Evolutionary conservation across 1,140 invertebrate species (phyloP).

Genomic region (Drosophila sp.): DNA sequence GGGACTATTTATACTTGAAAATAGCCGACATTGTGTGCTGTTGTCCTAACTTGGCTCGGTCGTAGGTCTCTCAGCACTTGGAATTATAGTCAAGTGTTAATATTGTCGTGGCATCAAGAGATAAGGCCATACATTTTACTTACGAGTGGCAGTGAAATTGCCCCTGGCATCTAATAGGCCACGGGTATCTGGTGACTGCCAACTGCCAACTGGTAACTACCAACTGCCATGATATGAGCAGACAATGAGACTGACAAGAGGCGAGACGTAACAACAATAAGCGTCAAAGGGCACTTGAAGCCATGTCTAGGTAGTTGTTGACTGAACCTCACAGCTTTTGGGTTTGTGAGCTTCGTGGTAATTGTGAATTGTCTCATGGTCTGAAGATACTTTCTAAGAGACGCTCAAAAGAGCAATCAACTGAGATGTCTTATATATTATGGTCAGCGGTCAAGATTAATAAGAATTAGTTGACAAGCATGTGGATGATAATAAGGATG

Average conservation of each 20-base stretch:
- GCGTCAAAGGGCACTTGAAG: conserved; percentile 15
- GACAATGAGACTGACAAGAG: conserved; percentile 45
- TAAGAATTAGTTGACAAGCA: too few species aligned
- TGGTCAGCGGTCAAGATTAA: too few species aligned
- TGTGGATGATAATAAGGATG: too few species aligned
- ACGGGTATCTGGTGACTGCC: conserved; percentile 42
- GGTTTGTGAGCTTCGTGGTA: conserved; percentile 28
- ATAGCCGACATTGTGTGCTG: conserved; percentile 25
- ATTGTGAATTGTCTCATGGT: conserved; percentile 30
- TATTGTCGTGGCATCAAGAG: conserved; percentile 58
- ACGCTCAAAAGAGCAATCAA: conserved; percentile 19
- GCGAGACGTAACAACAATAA: conserved; percentile 12
- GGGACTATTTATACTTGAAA: conserved; percentile 68
- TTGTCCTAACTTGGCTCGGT: conserved; percentile 6
- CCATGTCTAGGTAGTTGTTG: conserved; percentile 34
- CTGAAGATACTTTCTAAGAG: conserved; percentile 3
- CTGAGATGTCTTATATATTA: too few species aligned
- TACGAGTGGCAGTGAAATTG: conserved; percentile 48
- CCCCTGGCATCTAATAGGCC: conserved; percentile 48
- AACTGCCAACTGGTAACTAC: conserved; percentile 46
- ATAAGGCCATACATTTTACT: conserved; percentile 65
- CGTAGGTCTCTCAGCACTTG: conserved; percentile 25
- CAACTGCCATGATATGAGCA: conserved; percentile 58
- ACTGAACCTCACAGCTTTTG: conserved; percentile 12
- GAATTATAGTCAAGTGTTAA: conserved; percentile 73